Base-by-base conservation (phyloP, 2,113 vertebrate species). In the Microcebus jonahi region DNA sequence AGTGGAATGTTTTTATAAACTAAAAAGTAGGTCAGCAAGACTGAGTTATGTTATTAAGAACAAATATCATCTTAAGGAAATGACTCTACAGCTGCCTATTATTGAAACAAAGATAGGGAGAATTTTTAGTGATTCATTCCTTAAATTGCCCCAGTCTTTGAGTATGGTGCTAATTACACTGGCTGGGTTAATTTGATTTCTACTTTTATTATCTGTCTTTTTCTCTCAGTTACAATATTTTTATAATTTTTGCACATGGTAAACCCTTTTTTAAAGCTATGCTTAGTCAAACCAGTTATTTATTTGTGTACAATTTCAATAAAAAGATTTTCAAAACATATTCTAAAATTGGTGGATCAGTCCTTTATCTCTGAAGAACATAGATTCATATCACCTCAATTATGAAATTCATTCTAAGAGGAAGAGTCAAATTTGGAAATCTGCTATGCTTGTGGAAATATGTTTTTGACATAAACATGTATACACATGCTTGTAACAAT, bases 21-120 rank as follows among this genome's bases (percentile, higher is more conserved):
- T 36, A 68, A 85, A 96, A 95, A 63, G 31, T 89, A 81, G 67
- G 67, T 92, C 76, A 90, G 34, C n/a, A 92, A 94, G n/a, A 55
- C 61, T 77, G 59, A 94, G 29, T 77, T 65, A 71, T 61, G 95
- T n/a, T 59, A 21, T 77, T 85, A 61, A 29, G 39, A 94, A 88
- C 53, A 91, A 92, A 36, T 87, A 79, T 42, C 42, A 61, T 90
- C 39, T 87, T 91, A 71, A 93, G 36, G 45, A 94, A 91, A 84
- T 68, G 45, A 76, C 13, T 88, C 39, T 75, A 7, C 18, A 91
- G 7, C 57, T 91, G 10, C 57, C 36, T 91, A 57, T 81, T 96
- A 63, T 36, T 77, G 77, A 88, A 81, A 85, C 59, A 88, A 79
- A 88, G 45, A 23, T 21, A n/a, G 27, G 53, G 11, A 50, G 2